Percentiles rank a stretch among this genome's conserved stretches.
Conservation (phyloP, 2,888 invertebrate genomes). For the Pteria penguin region DNA sequence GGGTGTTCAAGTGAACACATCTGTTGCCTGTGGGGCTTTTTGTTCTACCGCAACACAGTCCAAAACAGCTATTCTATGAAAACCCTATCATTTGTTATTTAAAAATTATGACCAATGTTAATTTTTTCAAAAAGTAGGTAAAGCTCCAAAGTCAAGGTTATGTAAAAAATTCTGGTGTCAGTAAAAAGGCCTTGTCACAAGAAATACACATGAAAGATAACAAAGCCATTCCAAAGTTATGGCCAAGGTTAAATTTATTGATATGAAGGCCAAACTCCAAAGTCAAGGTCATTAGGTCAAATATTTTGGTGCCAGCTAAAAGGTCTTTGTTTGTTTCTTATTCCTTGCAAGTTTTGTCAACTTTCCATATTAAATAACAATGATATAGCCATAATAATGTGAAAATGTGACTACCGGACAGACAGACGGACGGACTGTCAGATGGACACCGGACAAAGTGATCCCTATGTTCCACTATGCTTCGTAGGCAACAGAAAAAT, state of each 20-base stretch:
- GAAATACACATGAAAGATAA: neutral
- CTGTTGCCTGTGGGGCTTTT: too few species aligned
- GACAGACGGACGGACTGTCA: neutral
- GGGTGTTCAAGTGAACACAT: too few species aligned
- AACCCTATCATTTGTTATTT: too few species aligned
- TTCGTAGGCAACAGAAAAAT: neutral
- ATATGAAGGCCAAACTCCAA: neutral
- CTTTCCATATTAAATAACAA: too few species aligned
- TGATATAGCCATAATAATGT: too few species aligned
- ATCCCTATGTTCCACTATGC: neutral
- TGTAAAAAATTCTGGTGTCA: neutral
- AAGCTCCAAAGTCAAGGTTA: neutral
- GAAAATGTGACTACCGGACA: neutral
- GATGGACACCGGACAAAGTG: neutral
- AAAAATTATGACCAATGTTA: neutral
- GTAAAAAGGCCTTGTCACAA: neutral
- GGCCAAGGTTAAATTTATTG: neutral
- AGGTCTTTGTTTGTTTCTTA: too few species aligned
- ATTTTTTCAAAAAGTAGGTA: neutral
- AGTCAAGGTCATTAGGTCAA: neutral
- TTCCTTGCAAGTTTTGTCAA: too few species aligned
- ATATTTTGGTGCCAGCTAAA: neutral
- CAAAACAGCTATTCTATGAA: too few species aligned
- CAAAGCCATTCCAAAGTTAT: neutral
- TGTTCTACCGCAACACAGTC: too few species aligned